Evolutionary conservation across 2,888 invertebrate genomes (phyloP), one percentile per base, ranked within the genome.

Genomic region (Agriopis leucophaearia): DNA sequence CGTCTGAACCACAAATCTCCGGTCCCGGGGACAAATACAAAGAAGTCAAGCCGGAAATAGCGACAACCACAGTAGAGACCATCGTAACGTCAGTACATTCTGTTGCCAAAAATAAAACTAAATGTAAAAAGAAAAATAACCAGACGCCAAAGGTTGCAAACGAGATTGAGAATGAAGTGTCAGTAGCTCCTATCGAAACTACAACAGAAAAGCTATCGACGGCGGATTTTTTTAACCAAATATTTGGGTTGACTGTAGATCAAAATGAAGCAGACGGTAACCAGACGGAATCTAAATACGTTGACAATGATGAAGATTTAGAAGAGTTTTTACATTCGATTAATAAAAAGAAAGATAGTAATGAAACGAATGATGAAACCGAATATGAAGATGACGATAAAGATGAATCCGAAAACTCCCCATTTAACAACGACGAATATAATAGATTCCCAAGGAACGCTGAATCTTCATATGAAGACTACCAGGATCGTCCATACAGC

Each of bases 51-150:
- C 65, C 64, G 35, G 82, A 84, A 55, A 79, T 83, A 40, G 59
- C 72, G n/a, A 54, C 66, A 40, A 61, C 51, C 15, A 70, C 84
- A 16, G 83, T 83, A 76, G 72, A 78, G 64, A 77, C 78, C 36
- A 69, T 82, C 3, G 74, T 79, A 40, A 75, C 84, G 1, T 74
- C 84, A 48, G 64, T 83, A 59, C 65, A 83, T 64, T 69, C 85
- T 9, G 72, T 73, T 5, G 69, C 82, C n/a, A 90, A 88, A 76
- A 91, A 88, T 66, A 91, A 89, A 78, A 87, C 89, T 1, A 93
- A 91, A 80, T 93, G 93, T 74, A 91, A 90, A 79, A 93, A 92
- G 80, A 90, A 90, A 77, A 79, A 78, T 51, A 82, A 79, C 47
- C 74, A 67, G 65, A 56, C 74, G 0, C 12, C 64, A 35, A 54